phyloP scores from a whole-genome alignment of 1,140 invertebrate genomes.

The Drosophila rufa region DNA sequence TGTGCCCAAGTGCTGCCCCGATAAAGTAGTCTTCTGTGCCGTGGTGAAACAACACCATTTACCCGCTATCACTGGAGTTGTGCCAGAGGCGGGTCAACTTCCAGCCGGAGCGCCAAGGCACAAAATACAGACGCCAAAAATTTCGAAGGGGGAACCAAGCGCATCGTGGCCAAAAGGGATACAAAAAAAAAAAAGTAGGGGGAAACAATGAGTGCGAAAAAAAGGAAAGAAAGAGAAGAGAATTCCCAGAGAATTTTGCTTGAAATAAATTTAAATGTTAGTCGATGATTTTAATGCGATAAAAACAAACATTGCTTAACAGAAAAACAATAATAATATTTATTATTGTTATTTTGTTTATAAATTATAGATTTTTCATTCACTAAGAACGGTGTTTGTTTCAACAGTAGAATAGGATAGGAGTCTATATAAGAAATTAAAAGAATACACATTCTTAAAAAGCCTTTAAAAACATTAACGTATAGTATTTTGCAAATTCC shows the following conservation, averaged over 20 bases:
- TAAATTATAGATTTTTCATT: background rate
- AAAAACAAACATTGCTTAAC: background rate
- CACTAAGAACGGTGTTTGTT: too few relatives aligned
- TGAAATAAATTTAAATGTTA: background rate
- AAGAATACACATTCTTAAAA: background rate
- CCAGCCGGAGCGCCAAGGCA: constrained; percentile 37
- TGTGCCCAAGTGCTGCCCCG: constrained; percentile 2
- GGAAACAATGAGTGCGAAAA: constrained; percentile 29
- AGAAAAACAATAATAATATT: background rate
- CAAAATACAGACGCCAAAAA: constrained; percentile 47
- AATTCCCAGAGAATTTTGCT: background rate
- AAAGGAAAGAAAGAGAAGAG: constrained; percentile 12
- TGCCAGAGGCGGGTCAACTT: constrained; percentile 26
- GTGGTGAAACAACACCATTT: background rate
- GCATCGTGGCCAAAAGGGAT: constrained; percentile 51
- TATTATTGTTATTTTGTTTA: background rate
- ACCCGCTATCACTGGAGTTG: background rate
- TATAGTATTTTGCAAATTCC: too few relatives aligned
- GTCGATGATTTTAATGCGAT: background rate
- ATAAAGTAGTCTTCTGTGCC: constrained; percentile 11
- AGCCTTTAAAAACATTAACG: background rate
- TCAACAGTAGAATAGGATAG: too few relatives aligned
- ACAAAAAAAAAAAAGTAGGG: constrained; percentile 38
- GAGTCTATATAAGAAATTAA: background rate
- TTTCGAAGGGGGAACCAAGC: constrained; percentile 46